Percentiles rank a stretch among this genome's conserved stretches.
Conservation (phyloP, 2,797 vertebrate genomes). For the Champsocephalus gunnari region DNA sequence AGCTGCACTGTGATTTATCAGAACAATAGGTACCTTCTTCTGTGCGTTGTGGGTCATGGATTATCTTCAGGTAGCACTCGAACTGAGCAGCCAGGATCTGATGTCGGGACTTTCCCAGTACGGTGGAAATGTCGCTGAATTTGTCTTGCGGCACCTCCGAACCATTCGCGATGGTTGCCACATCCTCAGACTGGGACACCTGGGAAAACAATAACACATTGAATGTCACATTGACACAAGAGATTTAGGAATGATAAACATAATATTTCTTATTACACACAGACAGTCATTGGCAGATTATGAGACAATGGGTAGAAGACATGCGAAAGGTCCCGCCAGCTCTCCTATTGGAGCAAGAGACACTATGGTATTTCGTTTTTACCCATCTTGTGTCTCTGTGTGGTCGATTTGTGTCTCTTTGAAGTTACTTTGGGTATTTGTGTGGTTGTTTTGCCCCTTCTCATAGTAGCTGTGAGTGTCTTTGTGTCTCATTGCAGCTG, state of each 20-base stretch:
- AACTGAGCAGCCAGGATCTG: constrained; percentile 86
- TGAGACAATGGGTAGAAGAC: no score
- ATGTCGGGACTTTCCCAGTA: constrained; percentile 34
- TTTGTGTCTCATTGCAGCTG: no score
- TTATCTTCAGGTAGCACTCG: constrained; percentile 87
- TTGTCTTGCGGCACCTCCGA: constrained; percentile 43
- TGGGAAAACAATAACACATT: constrained; percentile 33
- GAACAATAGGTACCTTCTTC: constrained; percentile 70
- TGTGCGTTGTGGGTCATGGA: constrained; percentile 72
- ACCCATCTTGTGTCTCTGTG: no score
- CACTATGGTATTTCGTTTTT: no score
- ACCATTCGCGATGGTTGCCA: constrained; percentile 12
- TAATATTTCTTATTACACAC: background rate
- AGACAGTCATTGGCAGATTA: background rate
- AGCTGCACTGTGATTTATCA: background rate
- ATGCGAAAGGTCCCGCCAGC: no score
- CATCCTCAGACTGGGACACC: constrained; percentile 70
- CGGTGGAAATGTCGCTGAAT: constrained; percentile 32
- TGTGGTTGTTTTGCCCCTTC: no score
- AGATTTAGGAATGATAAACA: background rate
- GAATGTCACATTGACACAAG: background rate
- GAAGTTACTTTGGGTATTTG: no score
- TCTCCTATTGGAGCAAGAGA: no score
- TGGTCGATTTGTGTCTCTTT: no score
- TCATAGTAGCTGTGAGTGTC: no score